Evolutionary conservation across 2,113 vertebrate genomes (phyloP), one percentile per base, ranked within the genome.

Genomic region (Cyanoramphus novaezelandiae): DNA sequence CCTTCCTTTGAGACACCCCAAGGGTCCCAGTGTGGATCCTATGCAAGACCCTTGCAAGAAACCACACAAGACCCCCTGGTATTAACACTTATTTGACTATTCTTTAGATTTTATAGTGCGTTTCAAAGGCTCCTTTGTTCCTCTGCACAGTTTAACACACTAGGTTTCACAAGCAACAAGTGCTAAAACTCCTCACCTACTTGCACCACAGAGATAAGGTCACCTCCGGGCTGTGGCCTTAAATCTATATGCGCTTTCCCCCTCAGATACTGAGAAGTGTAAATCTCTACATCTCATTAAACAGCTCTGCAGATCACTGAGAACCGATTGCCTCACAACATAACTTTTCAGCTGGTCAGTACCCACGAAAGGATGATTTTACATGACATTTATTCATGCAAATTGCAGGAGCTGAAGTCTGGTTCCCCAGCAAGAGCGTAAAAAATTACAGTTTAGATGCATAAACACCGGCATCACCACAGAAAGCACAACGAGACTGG

Each of bases 361-460:
- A 91, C 91, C 91, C 70, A 79, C 41, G 3, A 96, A 41, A 18
- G 6, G 87, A 93, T 87, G 90, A 94, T 96, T 94, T 96, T 96
- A 90, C 93, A 85, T 96, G 93, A 93, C 91, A 91, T 96, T 97
- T 97, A 96, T 93, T 96, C 94, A 95, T 96, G 97, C 95, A 97
- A 96, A 97, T 96, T 94, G 82, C 67, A n/a, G 7, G 89, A 91
- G 83, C 91, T 94, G 86, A 49, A 91, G 86, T 84, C 89, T 89
- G 67, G 91, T 91, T 94, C 86, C 83, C 83, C 84, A 82, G 88
- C 78, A 88, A 89, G 93, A 93, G 88, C 33, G 11, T 85, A 81
- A 92, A 95, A 95, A 95, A 92, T 93, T 89, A 88, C 86, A 69
- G 93, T 96, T 96, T 95, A 87, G 91, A 91, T 93, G 85, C 59